Base-by-base conservation (phyloP, 2,797 vertebrate genomes). In the Cygnus olor region DNA sequence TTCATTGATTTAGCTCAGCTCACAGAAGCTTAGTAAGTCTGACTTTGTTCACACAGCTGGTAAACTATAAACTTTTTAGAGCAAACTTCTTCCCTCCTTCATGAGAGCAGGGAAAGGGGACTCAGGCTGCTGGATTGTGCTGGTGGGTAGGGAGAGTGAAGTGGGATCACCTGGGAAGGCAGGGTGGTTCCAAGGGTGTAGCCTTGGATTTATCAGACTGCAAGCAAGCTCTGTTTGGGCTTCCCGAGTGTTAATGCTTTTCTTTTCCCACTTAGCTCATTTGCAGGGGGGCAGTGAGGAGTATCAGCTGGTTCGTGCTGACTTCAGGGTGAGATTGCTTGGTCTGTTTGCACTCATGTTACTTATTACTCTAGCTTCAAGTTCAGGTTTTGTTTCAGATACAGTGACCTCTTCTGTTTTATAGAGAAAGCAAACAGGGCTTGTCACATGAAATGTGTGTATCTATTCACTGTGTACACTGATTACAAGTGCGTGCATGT, bases 31-130 rank as follows among this genome's bases (percentile, higher is more conserved):
- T 25, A 89, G 8, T 91, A 87, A 80, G 80, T 95, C 86, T 94
- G 85, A 84, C 78, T 96, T 90, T 94, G 93, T 93, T 94, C 94
- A 73, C 81, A 64, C 91, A 93, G 90, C 83, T 93, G 93, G 88
- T 90, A 92, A 89, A 54, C 70, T 88, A 57, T 51, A 92, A 90
- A 80, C 89, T 92, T 91, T 61, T 51, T 0, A 0, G 40, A 58
- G 54, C 44, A 91, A 85, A 60, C 36, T 71, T 86, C 44, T 86
- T 18, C 5, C 32, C 8, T 85, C 57, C 36, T 85, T 96, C 64
- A 36, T 65, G 76, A 85, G 49, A 78, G 18, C 56, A 58, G 49
- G 19, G 30, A 89, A 58, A 74, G 28, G 10, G n/a, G 22, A 32
- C 19, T 27, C 0, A 54, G 40, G 21, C 63, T 84, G 30, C 57